Evolutionary conservation across 2,888 invertebrate species (phyloP).

Genomic region (Oscheius sp.): DNA sequence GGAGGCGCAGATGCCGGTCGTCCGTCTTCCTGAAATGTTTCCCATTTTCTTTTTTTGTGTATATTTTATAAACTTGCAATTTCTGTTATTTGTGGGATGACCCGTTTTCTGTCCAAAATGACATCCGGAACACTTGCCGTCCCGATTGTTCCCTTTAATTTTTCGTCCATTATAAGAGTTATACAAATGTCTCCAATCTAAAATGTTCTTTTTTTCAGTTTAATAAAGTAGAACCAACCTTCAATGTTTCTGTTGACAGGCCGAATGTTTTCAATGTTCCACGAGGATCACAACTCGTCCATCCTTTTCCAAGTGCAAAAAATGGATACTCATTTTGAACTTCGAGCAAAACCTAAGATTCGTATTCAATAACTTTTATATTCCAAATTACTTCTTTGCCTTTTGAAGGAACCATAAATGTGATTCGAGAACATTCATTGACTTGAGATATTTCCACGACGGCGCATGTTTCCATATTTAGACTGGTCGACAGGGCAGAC

Average conservation of each 20-base stretch:
- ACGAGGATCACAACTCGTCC: constrained; percentile 42
- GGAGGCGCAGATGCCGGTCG: constrained; percentile 25
- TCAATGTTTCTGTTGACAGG: constrained; percentile 35
- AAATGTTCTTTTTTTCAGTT: not conserved
- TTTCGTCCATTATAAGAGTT: not conserved
- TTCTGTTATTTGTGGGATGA: not conserved
- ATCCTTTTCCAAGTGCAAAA: constrained; percentile 54
- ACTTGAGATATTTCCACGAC: constrained; percentile 20
- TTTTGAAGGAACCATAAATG: constrained; percentile 16
- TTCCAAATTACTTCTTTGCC: constrained; percentile 2
- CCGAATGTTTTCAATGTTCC: constrained; percentile 45
- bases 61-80: not conserved
- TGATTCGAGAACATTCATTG: not conserved
- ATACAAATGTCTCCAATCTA: constrained; percentile 48
- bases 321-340: constrained; percentile 53
- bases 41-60: not conserved
- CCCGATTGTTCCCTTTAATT: not conserved
- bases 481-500: constrained; percentile 41
- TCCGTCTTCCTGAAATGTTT: not conserved
- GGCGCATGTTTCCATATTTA: constrained; percentile 39
- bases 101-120: not conserved
- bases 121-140: not conserved
- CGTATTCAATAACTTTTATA: not conserved
- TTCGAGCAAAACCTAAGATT: constrained; percentile 40
- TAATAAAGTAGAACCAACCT: constrained; percentile 30